Conservation (phyloP, 2,797 vertebrate species). For the Micrastur ruficollis region DNA sequence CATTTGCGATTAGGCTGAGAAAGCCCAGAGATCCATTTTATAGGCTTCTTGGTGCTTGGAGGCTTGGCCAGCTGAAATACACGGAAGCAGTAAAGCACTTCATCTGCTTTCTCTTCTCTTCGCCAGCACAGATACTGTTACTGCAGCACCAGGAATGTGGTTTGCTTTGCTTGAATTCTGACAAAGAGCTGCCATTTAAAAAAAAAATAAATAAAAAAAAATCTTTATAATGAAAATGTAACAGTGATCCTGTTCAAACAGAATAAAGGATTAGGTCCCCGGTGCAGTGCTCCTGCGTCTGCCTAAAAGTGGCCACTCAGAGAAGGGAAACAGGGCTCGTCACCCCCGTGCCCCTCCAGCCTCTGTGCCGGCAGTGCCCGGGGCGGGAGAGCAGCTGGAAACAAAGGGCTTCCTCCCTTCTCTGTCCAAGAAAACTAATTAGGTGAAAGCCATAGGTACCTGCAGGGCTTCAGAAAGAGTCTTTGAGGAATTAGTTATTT, state of each 20-base stretch:
- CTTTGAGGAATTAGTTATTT: background rate
- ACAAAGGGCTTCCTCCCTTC: background rate
- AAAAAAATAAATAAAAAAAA: background rate
- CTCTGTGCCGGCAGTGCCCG: rapidly evolving
- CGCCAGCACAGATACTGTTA: rapidly evolving
- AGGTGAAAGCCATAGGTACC: background rate
- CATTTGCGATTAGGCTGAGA: background rate
- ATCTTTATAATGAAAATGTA: background rate
- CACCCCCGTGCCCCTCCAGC: rapidly evolving
- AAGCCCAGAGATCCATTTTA: background rate
- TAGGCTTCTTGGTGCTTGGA: background rate
- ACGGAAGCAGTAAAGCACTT: background rate
- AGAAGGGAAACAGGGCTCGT: background rate
- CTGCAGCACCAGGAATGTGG: background rate
- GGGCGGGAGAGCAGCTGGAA: background rate
- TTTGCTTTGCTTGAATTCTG: background rate
- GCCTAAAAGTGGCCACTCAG: background rate
- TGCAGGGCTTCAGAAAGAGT: background rate
- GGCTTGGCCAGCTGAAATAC: background rate
- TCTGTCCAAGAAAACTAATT: background rate
- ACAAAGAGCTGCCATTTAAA: background rate
- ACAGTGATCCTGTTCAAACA: background rate
- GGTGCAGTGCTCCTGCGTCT: background rate
- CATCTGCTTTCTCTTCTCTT: background rate
- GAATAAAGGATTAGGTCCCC: background rate